phyloP scores from a whole-genome alignment of 2,113 vertebrate genomes.

The Zapus hudsonius region DNA sequence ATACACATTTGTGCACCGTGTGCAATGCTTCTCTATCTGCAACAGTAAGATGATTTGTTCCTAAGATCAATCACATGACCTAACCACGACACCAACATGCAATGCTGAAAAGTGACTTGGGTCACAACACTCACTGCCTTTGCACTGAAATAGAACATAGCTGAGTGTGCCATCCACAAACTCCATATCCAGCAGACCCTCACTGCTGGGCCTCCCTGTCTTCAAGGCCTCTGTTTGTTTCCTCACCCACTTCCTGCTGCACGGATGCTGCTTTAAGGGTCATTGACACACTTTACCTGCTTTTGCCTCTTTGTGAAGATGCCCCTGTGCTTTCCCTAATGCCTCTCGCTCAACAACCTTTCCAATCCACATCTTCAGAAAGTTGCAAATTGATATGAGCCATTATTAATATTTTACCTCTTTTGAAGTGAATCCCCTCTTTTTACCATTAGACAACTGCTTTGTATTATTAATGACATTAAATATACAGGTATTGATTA shows the following conservation, averaged over 20 bases:
- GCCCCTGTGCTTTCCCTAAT: not conserved
- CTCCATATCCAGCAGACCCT: not conserved
- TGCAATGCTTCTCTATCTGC: no score
- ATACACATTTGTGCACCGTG: no score
- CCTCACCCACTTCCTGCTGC: not conserved
- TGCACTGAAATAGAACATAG: not conserved
- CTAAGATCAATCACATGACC: not conserved
- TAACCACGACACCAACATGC: not conserved
- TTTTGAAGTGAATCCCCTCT: not conserved
- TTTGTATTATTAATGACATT: not conserved
- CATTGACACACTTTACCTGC: not conserved
- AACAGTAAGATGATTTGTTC: no score
- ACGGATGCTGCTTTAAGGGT: not conserved
- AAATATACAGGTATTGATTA: not conserved
- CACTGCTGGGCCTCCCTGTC: not conserved
- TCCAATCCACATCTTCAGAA: not conserved
- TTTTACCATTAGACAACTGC: no score
- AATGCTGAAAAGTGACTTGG: not conserved
- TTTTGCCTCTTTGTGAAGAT: not conserved
- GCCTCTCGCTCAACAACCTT: not conserved
- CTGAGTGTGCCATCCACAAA: not conserved
- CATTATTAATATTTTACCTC: not conserved
- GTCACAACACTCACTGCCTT: not conserved
- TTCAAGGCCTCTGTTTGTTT: no score
- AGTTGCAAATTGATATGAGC: not conserved